Conservation (phyloP, 2,113 vertebrate genomes). For the Dendrocopos noguchii region DNA sequence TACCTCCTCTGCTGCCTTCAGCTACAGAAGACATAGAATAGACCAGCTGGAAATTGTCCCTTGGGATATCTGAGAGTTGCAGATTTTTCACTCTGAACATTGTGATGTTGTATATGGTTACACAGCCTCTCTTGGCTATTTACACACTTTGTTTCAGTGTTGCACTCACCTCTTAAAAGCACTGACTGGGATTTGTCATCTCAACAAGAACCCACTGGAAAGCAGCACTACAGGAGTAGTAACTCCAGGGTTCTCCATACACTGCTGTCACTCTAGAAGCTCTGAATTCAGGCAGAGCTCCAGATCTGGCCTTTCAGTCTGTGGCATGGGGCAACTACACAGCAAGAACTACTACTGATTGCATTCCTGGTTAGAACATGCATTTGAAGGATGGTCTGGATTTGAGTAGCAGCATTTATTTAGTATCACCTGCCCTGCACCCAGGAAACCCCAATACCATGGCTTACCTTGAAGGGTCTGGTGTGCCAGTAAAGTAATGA, state of each 20-base stretch:
- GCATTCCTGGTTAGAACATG: background rate
- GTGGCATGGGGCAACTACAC: background rate
- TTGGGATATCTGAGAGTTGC: background rate
- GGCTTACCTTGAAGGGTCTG: conserved; percentile 82
- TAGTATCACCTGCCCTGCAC: background rate
- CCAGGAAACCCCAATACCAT: background rate
- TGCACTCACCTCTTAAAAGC: background rate
- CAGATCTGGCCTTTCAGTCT: background rate
- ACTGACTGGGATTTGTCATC: background rate
- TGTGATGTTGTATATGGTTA: background rate
- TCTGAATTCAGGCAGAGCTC: background rate
- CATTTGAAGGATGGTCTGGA: background rate
- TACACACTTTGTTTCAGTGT: background rate
- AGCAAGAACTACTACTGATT: background rate
- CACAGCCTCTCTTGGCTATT: background rate
- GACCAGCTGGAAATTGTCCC: background rate
- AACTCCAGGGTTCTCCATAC: background rate
- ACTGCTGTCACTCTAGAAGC: background rate
- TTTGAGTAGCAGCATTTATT: background rate
- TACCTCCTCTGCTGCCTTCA: background rate
- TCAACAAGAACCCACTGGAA: background rate
- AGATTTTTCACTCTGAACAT: background rate
- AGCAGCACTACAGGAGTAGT: background rate
- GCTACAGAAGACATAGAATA: background rate
- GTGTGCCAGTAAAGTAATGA: conserved; percentile 85